These are phyloP conservation scores for Tethya wilhelma DNA, from an alignment of 37 sponge, comb jelly and placozoan species.

Conservation along the genomic window DNA sequence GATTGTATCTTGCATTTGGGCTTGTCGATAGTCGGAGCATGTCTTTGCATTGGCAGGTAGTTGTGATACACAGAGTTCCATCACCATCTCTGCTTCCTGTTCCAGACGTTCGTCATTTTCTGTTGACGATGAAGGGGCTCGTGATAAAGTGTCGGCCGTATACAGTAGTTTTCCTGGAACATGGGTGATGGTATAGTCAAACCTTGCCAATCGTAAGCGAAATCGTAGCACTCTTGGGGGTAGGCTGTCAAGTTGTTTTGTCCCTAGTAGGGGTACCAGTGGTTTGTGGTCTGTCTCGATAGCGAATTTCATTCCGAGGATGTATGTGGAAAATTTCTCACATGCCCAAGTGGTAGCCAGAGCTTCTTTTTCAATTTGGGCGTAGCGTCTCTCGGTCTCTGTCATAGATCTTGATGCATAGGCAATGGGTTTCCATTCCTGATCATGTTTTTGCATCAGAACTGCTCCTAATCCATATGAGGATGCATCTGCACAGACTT, in stretches of 20 bases:
- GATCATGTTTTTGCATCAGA: conserved; percentile 25
- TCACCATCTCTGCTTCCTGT: conserved; percentile 2
- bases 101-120: neutral
- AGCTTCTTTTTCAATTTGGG: conserved; percentile 56
- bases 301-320: conserved; percentile 20
- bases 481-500: conserved; percentile 47
- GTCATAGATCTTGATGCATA: conserved; percentile 47
- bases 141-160: conserved; percentile 40
- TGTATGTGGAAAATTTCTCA: conserved; percentile 25
- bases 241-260: conserved; percentile 22
- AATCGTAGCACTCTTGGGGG: conserved; percentile 37
- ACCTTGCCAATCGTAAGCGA: conserved; percentile 12
- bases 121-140: conserved; percentile 17
- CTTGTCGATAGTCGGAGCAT: neutral
- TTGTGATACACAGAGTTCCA: neutral
- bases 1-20: neutral
- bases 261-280: conserved; percentile 35
- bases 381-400: conserved; percentile 37
- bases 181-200: conserved; percentile 9
- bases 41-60: neutral
- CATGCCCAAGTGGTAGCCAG: conserved; percentile 50
- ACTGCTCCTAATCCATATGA: conserved; percentile 50
- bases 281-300: conserved; percentile 54
- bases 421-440: conserved; percentile 25
- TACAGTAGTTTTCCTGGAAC: conserved; percentile 49